A percentile compares a stretch with the other conserved stretches of the same genome.
These are phyloP conservation scores for Heterodera schachtii DNA, from an alignment of 1,140 invertebrate species.

Conservation along the genomic window DNA sequence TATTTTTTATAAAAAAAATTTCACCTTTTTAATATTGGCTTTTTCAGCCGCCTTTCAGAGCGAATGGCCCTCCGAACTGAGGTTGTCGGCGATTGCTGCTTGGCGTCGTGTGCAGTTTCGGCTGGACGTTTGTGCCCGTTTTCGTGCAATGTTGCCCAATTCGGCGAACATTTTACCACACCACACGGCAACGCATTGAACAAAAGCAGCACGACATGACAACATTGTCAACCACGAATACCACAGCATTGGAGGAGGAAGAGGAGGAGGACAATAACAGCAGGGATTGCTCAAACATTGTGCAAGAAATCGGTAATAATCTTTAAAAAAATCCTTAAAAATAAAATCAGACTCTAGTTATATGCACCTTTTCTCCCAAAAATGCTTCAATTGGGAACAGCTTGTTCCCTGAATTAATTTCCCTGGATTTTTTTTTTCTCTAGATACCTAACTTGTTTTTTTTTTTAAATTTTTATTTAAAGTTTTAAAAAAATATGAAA, in stretches of 20 bases:
- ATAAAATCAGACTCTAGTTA: no score
- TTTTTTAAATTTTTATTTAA: no score
- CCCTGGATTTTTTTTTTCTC: no score
- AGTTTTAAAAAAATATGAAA: no score
- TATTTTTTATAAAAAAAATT: no score
- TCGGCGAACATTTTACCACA: neutral
- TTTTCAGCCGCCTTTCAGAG: slow-evolving; percentile 27
- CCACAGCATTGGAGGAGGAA: neutral
- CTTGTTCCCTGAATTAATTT: no score
- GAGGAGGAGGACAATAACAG: neutral
- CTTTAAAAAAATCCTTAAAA: no score
- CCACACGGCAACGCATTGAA: neutral
- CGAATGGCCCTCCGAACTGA: slow-evolving; percentile 56
- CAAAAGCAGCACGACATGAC: neutral
- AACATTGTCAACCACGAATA: neutral
- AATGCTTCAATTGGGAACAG: no score
- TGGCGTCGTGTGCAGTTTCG: slow-evolving; percentile 41
- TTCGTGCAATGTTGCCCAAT: slow-evolving; percentile 25
- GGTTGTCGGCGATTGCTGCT: slow-evolving; percentile 48
- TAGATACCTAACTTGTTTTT: no score
- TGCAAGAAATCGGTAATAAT: slow-evolving; percentile 2
- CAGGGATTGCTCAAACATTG: slow-evolving; percentile 1
- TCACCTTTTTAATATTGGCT: no score
- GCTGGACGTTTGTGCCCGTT: slow-evolving; percentile 32
- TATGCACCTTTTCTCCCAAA: no score